These are phyloP conservation scores for Carollia perspicillata DNA, from an alignment of 2,113 vertebrate genomes.

Conservation along the genomic window DNA sequence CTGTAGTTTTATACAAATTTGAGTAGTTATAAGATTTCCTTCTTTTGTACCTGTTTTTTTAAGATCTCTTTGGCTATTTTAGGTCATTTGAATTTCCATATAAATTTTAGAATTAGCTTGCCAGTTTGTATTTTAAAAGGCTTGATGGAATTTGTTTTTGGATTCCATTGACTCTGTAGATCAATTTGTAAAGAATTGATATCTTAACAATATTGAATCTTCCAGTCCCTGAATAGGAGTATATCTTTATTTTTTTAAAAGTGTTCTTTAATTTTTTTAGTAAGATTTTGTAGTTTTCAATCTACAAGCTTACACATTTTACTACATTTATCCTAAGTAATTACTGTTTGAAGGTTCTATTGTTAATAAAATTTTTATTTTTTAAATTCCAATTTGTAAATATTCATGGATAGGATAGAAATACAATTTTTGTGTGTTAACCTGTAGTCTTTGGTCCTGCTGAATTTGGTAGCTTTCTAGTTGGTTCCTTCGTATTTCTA, in stretches of 20 bases:
- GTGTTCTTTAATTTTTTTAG: neutral
- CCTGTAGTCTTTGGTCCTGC: neutral
- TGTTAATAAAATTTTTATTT: neutral
- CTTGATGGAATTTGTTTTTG: neutral
- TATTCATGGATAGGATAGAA: neutral
- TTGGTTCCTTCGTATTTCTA: neutral
- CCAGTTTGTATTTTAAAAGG: neutral
- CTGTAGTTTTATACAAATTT: neutral
- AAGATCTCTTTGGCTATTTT: constrained; percentile 1
- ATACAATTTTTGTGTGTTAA: neutral
- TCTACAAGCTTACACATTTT: neutral
- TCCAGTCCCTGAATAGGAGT: neutral
- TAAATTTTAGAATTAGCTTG: neutral
- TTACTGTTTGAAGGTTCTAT: neutral
- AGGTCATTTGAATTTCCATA: neutral
- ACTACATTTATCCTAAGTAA: neutral
- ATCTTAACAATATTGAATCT: neutral
- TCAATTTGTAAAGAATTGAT: neutral
- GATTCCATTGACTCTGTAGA: neutral
- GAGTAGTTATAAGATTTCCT: neutral
- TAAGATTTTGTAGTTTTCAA: neutral
- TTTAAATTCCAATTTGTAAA: neutral
- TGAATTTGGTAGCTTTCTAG: neutral
- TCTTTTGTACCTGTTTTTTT: neutral
- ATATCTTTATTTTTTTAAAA: neutral